Evolutionary conservation across 92 coral and sea anemone species (phyloP).

Genomic region (Meandrina meandrites): DNA sequence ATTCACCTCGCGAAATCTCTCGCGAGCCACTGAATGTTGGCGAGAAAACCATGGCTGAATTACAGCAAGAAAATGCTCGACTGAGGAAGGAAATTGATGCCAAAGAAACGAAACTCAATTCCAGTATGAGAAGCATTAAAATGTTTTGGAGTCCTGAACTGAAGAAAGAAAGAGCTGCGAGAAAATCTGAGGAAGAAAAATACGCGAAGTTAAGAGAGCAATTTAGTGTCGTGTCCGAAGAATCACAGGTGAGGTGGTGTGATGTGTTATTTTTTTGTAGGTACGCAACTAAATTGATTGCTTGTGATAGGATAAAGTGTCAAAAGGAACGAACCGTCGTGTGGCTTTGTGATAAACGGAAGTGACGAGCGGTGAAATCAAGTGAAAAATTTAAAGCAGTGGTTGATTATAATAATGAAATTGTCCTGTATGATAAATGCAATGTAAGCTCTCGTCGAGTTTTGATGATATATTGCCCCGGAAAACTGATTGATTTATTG

Average conservation of each 20-base stretch:
- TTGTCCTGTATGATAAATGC: not conserved
- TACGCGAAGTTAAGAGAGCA: constrained; percentile 82
- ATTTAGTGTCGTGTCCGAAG: constrained; percentile 82
- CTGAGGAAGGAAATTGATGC: constrained; percentile 92
- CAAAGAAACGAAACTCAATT: constrained; percentile 90
- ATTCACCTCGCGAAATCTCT: not conserved
- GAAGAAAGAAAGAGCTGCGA: constrained; percentile 97
- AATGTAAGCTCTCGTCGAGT: not conserved
- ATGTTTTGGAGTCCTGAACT: constrained; percentile 99
- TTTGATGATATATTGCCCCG: constrained; percentile 9
- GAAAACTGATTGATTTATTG: constrained; percentile 28
- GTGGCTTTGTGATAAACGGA: constrained; percentile 5
- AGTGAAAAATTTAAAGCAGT: not conserved
- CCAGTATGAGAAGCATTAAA: constrained; percentile 98
- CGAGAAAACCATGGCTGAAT: constrained; percentile 66
- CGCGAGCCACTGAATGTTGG: not conserved
- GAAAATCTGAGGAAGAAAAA: constrained; percentile 86
- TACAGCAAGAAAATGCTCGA: constrained; percentile 88
- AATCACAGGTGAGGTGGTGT: constrained; percentile 80
- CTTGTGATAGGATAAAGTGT: not conserved
- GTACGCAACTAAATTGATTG: not conserved
- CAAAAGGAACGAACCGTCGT: not conserved
- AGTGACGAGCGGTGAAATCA: constrained; percentile 10
- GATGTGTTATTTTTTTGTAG: not conserved
- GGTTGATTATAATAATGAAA: not conserved